Evolutionary conservation across 2,113 vertebrate genomes (phyloP).

Genomic region (Anseranas semipalmata): DNA sequence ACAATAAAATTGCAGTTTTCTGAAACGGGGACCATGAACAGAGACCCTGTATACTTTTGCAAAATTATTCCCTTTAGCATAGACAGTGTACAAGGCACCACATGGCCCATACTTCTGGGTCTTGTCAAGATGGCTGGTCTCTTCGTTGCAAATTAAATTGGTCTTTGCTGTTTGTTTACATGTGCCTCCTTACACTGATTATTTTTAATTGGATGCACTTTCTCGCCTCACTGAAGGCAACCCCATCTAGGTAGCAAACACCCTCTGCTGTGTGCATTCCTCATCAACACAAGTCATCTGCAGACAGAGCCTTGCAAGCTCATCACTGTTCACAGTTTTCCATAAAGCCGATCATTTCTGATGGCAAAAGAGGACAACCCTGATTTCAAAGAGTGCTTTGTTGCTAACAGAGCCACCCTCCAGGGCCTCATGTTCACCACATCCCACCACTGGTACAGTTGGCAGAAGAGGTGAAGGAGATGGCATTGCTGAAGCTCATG

Average conservation of each 20-base stretch:
- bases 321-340: neutral
- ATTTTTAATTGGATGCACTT: neutral
- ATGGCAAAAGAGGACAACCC: neutral
- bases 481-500: rapidly evolving
- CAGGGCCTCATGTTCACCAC: neutral
- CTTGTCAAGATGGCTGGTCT: neutral
- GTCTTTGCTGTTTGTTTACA: neutral
- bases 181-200: neutral
- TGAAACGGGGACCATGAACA: neutral
- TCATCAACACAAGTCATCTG: neutral
- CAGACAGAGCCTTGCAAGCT: neutral
- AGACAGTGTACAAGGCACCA: rapidly evolving
- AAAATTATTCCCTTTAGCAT: neutral
- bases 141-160: neutral
- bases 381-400: neutral
- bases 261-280: neutral
- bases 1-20: neutral
- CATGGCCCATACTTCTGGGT: rapidly evolving
- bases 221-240: neutral
- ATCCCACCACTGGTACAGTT: rapidly evolving
- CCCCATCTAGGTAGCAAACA: neutral
- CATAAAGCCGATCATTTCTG: neutral
- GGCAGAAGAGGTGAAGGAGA: neutral
- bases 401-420: neutral
- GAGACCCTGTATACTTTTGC: neutral